Percentiles rank a stretch among this genome's conserved stretches.
These are phyloP conservation scores for Hartigia nigra DNA, from an alignment of 2,888 invertebrate species.

Conservation along the genomic window DNA sequence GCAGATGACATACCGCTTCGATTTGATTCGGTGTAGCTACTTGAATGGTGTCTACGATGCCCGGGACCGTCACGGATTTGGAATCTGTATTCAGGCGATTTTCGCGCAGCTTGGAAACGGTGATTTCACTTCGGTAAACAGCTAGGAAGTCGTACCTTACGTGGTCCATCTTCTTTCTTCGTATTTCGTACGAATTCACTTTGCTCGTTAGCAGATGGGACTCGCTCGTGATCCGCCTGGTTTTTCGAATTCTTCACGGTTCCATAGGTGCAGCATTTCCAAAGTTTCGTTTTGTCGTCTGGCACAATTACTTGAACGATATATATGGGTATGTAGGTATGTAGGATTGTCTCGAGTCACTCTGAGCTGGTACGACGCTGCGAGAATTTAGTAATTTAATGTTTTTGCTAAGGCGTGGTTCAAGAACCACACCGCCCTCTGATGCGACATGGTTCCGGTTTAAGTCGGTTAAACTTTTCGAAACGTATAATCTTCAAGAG, in stretches of 20 bases:
- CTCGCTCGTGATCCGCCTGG: conserved; percentile 55
- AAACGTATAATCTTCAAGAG: neutral
- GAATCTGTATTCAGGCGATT: conserved; percentile 60
- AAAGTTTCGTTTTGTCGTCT: neutral
- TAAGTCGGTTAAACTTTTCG: neutral
- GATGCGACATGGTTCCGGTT: neutral
- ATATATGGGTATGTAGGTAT: neutral
- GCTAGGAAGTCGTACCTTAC: conserved; percentile 11
- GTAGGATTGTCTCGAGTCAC: neutral
- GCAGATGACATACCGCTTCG: conserved; percentile 45
- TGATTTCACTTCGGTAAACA: conserved; percentile 57
- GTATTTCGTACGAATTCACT: conserved; percentile 41
- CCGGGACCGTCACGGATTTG: conserved; percentile 61
- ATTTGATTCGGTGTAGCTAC: conserved; percentile 56
- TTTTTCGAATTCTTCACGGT: conserved; percentile 52
- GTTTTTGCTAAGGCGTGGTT: neutral
- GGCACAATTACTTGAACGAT: neutral
- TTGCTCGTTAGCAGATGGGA: conserved; percentile 56
- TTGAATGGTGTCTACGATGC: conserved; percentile 47
- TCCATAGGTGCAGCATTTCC: conserved; percentile 15
- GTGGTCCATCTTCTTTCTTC: conserved; percentile 10
- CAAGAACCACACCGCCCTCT: neutral
- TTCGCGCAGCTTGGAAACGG: conserved; percentile 59
- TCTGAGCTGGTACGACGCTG: neutral
- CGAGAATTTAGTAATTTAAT: neutral